phyloP scores from a whole-genome alignment of 1,140 invertebrate genomes.

The Temnothorax nylanderi region DNA sequence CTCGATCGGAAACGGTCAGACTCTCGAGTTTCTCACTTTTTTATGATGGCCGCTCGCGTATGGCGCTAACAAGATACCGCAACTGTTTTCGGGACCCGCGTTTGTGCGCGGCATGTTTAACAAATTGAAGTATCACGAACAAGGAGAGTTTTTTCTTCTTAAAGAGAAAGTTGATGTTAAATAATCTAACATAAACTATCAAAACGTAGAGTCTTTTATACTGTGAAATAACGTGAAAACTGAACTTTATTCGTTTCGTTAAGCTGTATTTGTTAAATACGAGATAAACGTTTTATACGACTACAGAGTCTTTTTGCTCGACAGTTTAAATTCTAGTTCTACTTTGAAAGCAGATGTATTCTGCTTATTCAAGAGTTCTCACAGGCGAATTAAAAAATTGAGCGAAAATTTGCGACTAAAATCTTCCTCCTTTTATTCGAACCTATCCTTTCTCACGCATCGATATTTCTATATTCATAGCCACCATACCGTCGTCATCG shows the following conservation, averaged over 20 bases:
- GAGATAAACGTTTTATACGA: neutral
- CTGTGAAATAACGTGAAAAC: neutral
- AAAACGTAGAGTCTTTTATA: neutral
- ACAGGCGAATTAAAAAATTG: slow-evolving; percentile 5
- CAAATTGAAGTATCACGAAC: slow-evolving; percentile 34
- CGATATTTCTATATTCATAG: slow-evolving; percentile 3
- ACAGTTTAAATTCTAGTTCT: neutral
- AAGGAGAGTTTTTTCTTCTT: neutral
- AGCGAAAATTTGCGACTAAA: neutral
- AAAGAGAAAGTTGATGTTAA: neutral
- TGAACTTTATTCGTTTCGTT: neutral
- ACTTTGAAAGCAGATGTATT: neutral
- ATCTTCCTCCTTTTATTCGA: neutral
- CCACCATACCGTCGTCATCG: neutral
- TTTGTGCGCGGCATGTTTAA: slow-evolving; percentile 40
- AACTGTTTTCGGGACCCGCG: slow-evolving; percentile 57
- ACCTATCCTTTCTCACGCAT: slow-evolving; percentile 55
- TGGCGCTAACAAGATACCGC: slow-evolving; percentile 70
- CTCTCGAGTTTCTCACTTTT: slow-evolving; percentile 74
- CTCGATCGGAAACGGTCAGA: slow-evolving; percentile 70
- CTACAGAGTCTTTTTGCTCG: neutral
- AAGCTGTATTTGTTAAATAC: neutral
- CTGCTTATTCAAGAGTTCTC: no score
- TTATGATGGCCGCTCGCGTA: slow-evolving; percentile 69
- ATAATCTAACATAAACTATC: neutral